A percentile compares a stretch with the other conserved stretches of the same genome.
These are phyloP conservation scores for Porites divaricata DNA, from an alignment of 92 coral and sea anemone genomes.

Conservation along the genomic window DNA sequence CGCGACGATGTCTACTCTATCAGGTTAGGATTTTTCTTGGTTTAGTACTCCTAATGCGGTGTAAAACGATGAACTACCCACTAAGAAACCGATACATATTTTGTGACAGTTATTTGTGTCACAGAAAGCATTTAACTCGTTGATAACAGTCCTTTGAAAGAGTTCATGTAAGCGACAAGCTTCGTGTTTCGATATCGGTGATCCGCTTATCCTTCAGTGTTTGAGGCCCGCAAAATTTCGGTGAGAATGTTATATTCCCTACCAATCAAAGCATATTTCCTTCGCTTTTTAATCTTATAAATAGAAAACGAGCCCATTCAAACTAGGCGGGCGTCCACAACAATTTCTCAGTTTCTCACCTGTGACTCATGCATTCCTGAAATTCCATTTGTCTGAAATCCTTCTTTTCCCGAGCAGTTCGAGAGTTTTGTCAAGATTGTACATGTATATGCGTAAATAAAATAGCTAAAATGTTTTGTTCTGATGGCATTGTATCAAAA, in stretches of 20 bases:
- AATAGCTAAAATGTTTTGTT: no score
- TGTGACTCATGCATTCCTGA: no score
- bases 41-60: neutral
- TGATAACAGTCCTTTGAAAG: neutral
- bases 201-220: neutral
- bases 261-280: neutral
- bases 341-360: neutral
- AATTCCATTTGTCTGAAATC: no score
- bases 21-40: conserved; percentile 13
- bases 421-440: no score
- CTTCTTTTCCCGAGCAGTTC: no score
- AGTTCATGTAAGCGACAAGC: no score
- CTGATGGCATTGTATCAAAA: no score
- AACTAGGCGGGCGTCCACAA: neutral
- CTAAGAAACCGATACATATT: no score
- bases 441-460: no score
- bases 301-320: neutral
- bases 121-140: neutral
- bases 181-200: neutral
- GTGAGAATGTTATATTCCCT: neutral
- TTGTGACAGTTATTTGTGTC: neutral
- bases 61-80: neutral
- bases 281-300: neutral
- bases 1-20: conserved; percentile 29
- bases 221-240: neutral